Evolutionary conservation across 2,797 vertebrate genomes (phyloP).

Genomic region (Melanotaenia nigrans): DNA sequence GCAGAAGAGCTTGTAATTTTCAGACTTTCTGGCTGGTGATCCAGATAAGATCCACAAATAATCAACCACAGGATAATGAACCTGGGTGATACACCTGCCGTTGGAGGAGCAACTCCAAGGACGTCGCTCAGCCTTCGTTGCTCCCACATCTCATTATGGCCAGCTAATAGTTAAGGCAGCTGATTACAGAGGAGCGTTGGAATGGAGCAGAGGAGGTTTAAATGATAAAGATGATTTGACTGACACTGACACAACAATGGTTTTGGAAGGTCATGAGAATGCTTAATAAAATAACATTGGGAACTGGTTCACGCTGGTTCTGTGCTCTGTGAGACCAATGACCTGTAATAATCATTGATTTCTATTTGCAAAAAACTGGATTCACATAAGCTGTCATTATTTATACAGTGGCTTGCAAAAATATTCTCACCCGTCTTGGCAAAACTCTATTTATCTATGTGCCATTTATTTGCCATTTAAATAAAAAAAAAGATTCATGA

Average conservation of each 20-base stretch:
- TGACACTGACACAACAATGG: constrained; percentile 32
- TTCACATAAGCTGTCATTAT: not conserved
- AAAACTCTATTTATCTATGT: too few species aligned
- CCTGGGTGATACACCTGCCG: constrained; percentile 57
- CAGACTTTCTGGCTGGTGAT: constrained; percentile 37
- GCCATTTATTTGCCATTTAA: too few species aligned
- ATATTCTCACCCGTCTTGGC: too few species aligned
- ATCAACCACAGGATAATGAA: constrained; percentile 49
- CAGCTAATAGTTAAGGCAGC: constrained; percentile 50
- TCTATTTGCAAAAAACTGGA: constrained; percentile 12
- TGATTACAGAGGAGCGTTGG: constrained; percentile 54
- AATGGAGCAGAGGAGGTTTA: constrained; percentile 26
- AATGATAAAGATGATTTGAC: constrained; percentile 36
- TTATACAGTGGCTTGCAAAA: too few species aligned
- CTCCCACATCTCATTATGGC: constrained; percentile 60
- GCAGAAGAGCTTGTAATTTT: constrained; percentile 34
- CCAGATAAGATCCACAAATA: constrained; percentile 56
- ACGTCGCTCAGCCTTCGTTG: constrained; percentile 34
- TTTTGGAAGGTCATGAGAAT: constrained; percentile 58
- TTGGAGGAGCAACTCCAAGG: constrained; percentile 58
- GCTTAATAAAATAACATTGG: constrained; percentile 35
- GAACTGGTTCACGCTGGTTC: constrained; percentile 18
- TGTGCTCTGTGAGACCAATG: constrained; percentile 1
- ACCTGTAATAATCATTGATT: constrained; percentile 10
- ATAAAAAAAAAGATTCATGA: too few species aligned